Base-by-base conservation (phyloP, 1,140 invertebrate species). In the Cydia splendana region DNA sequence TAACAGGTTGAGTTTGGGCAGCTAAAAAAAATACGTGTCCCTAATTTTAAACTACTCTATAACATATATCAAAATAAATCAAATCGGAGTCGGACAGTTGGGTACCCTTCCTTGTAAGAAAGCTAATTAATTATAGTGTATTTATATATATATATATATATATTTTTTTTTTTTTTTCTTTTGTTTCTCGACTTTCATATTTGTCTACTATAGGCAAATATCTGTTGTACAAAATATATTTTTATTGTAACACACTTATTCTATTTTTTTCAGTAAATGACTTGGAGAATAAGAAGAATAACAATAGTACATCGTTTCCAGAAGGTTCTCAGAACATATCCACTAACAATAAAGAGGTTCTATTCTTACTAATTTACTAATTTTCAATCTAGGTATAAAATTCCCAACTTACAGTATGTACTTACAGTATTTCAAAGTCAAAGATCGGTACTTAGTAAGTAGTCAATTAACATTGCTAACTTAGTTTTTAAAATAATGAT, bases 191-290 rank as follows among this genome's bases (percentile, higher is more conserved):
- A 57, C n/a, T 57, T 20, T 18, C 53, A 57, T 57, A 18, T n/a
- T 57, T 5, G 53, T 7, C 15, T 57, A 57, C n/a, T 18, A 18
- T 51, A 51, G 48, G 48, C 4, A 18, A 20, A n/a, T 57, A 57
- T 6, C 53, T 57, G 7, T 18, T 57, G 53, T 57, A 57, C 53
- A 57, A 20, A 57, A 6, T n/a, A 18, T 57, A 9, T 18, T 18
- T 57, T 57, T 73, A 69, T 73, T 38, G 12, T 77, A 34, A 75
- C 18, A 73, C 20, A 42, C 30, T 78, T 76, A 74, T 73, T 81
- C 67, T 48, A 79, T 71, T 81, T 80, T 76, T 94, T 94, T 85
- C 88, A 95, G 94, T 95, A 82, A 95, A 95, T 82, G 92, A 94
- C 82, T 88, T 95, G 78, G 90, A 93, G 81, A 87, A 83, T 77